Conservation (phyloP, 2,888 invertebrate species). For the Pterobdella sp. region DNA sequence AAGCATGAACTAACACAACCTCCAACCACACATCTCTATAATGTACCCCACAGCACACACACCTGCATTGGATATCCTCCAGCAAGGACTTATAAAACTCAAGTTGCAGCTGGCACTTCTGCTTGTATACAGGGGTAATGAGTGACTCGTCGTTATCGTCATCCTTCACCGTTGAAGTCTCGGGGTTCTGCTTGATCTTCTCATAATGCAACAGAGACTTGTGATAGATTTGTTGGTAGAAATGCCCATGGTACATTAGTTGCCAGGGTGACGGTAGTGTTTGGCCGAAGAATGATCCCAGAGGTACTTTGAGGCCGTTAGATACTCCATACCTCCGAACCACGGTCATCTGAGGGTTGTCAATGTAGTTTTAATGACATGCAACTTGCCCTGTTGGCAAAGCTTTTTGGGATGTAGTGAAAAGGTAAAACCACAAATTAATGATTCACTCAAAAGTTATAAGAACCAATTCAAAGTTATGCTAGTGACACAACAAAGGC, state of each 20-base stretch:
- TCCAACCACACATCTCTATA: background rate
- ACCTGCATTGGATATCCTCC: constrained; percentile 70
- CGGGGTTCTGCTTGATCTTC: background rate
- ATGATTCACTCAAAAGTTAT: background rate
- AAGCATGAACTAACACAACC: constrained; percentile 3
- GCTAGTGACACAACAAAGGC: background rate
- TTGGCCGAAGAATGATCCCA: constrained; percentile 89
- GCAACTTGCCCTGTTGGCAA: background rate
- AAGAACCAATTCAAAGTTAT: background rate
- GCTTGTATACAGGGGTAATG: constrained; percentile 37
- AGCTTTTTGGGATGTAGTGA: background rate
- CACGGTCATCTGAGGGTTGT: constrained; percentile 70
- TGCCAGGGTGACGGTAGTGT: constrained; percentile 63
- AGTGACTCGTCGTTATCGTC: background rate
- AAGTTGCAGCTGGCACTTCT: constrained; percentile 51
- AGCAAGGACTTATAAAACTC: constrained; percentile 63
- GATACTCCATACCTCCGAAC: constrained; percentile 86
- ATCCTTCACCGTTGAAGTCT: background rate
- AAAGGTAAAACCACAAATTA: background rate
- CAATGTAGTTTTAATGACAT: background rate
- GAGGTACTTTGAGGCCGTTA: constrained; percentile 77
- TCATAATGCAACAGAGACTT: background rate
- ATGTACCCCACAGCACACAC: background rate
- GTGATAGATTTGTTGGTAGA: background rate
- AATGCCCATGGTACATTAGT: background rate